These are phyloP conservation scores for Onchidella celtica DNA, from an alignment of 2,888 invertebrate species.

Conservation along the genomic window DNA sequence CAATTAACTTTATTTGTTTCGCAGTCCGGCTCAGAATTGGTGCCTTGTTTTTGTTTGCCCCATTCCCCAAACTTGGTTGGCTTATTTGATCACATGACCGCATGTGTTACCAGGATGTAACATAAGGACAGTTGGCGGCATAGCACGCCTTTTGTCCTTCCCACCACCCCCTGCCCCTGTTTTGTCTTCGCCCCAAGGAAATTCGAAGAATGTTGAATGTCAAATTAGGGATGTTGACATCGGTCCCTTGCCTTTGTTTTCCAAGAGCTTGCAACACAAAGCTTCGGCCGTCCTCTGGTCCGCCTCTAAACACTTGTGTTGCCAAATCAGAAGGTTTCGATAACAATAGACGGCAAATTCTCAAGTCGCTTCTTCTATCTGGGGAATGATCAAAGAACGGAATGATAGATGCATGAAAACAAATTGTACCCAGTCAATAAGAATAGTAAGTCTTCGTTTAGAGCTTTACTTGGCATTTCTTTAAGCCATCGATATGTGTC, in stretches of 20 bases:
- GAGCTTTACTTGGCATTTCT: too few species aligned
- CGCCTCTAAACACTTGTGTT: background rate
- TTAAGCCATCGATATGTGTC: too few species aligned
- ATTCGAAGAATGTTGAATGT: constrained; percentile 20
- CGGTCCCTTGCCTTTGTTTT: background rate
- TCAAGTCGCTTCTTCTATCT: too few species aligned
- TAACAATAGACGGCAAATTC: too few species aligned
- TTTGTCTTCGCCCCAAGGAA: too few species aligned
- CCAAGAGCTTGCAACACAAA: background rate
- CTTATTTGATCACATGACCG: constrained; percentile 8
- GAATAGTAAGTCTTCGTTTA: too few species aligned
- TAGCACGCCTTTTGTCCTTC: background rate
- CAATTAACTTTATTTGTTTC: constrained; percentile 19
- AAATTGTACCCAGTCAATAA: too few species aligned
- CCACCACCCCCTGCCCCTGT: too few species aligned
- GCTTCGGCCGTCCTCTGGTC: background rate
- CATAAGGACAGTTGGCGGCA: background rate
- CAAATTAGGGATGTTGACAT: constrained; percentile 29
- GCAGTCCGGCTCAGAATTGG: constrained; percentile 16
- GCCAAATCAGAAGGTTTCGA: background rate
- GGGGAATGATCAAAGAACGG: too few species aligned
- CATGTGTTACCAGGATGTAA: constrained; percentile 2
- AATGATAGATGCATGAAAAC: too few species aligned
- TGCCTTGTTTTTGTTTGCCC: background rate
- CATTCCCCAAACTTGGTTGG: constrained; percentile 7